Evolutionary conservation across 2,797 vertebrate species (phyloP).

Genomic region (Bryconaethiops microstoma): DNA sequence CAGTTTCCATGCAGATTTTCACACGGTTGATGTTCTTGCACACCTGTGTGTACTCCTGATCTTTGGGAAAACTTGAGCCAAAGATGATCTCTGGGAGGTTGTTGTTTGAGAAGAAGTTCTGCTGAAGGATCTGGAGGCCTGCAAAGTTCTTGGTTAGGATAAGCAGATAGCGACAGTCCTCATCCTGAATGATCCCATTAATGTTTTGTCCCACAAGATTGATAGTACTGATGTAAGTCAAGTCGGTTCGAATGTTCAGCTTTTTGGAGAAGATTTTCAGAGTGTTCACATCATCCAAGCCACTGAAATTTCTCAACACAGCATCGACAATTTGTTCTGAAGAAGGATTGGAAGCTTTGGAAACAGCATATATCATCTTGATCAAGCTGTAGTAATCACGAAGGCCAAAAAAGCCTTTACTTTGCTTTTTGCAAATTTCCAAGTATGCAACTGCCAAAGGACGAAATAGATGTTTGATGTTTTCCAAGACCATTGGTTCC

Average conservation of each 20-base stretch:
- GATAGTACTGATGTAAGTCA: constrained; percentile 73
- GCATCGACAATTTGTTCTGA: constrained; percentile 76
- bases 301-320: constrained; percentile 93
- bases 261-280: constrained; percentile 79
- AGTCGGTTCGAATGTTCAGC: constrained; percentile 64
- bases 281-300: constrained; percentile 81
- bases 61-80: constrained; percentile 94
- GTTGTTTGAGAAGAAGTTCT: constrained; percentile 76
- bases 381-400: constrained; percentile 97
- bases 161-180: constrained; percentile 91
- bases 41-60: constrained; percentile 96
- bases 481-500: constrained; percentile 78
- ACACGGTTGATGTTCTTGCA: constrained; percentile 96
- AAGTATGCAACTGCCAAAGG: constrained; percentile 87
- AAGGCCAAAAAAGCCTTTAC: constrained; percentile 93
- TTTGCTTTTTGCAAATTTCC: constrained; percentile 77
- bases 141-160: constrained; percentile 93
- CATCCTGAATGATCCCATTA: constrained; percentile 73
- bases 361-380: constrained; percentile 90
- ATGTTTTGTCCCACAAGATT: constrained; percentile 89
- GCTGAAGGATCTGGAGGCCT: constrained; percentile 92
- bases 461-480: constrained; percentile 81
- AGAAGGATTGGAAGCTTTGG: constrained; percentile 77
- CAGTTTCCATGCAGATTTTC: constrained; percentile 97
- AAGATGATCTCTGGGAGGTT: constrained; percentile 91